Conservation (phyloP, 2,113 vertebrate species). For the Aptenodytes patagonicus region DNA sequence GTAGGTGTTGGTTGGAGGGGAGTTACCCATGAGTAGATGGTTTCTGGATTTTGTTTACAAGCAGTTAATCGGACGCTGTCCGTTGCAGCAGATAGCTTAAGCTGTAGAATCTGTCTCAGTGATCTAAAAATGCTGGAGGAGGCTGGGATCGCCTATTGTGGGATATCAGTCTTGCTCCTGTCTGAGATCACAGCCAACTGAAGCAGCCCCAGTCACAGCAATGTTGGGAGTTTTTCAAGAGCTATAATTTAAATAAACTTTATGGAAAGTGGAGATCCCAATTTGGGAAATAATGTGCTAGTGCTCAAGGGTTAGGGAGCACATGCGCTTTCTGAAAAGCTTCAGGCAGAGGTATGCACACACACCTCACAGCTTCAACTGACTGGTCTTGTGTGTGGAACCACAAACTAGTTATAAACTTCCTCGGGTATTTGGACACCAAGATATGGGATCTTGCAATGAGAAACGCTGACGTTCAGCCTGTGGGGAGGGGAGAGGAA, state of each 20-base stretch:
- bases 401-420: not conserved
- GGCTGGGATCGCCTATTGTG: not conserved
- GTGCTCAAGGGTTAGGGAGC: not conserved
- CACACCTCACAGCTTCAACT: not conserved
- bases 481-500: not conserved
- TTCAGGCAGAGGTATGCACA: not conserved
- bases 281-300: not conserved
- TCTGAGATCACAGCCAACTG: not conserved
- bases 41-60: not conserved
- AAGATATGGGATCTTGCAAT: not conserved
- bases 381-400: not conserved
- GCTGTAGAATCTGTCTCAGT: not conserved
- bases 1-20: not conserved
- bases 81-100: not conserved
- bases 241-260: not conserved
- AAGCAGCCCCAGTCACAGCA: not conserved
- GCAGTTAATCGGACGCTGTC: accelerated
- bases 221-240: not conserved
- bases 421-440: accelerated
- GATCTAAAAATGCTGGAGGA: not conserved
- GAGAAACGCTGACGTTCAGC: not conserved
- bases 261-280: not conserved
- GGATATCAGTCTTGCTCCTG: not conserved
- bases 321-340: not conserved
- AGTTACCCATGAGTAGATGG: not conserved